Base-by-base conservation (phyloP, 2,888 invertebrate species). In the Dicyrtomina minuta region DNA sequence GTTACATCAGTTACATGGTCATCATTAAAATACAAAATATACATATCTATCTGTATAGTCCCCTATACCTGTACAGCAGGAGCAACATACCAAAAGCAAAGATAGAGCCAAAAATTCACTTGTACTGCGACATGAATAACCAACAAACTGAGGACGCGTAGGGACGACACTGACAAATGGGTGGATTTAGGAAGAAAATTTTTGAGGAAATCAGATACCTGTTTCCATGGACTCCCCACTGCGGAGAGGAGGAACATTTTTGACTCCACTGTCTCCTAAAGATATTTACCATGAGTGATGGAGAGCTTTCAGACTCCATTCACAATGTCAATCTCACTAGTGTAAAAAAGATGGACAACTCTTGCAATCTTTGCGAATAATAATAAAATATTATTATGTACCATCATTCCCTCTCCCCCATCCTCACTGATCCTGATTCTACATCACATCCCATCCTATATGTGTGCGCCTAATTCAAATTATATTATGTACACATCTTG, bases 161-260 rank as follows among this genome's bases (percentile, higher is more conserved):
- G 53, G 46, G 46, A 58, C 39, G 69, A 69, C 69, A 69, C 51
- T 65, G 69, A 69, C 69, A 69, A 69, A 69, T 69, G 69, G 59
- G 65, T 59, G 68, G 64, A 69, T 69, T 68, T 69, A 46, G 44
- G 24, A 65, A 64, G 59, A 58, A 49, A 59, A 49, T 64, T 65
- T 65, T 69, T 26, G 49, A 69, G 46, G 68, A 58, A 69, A 69
- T 64, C 58, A 69, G 68, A 69, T 69, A 69, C 44, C 61, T 62
- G 62, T 64, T 55, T 51, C 22, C 44, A 46, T 62, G 26, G 62
- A 62, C 62, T 62, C 43, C 64, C 64, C 41, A 27, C 53, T 53
- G 64, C n/a, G 51, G 22, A 33, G 53, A 64, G 49, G 53, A 64
- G 64, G 64, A 64, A 53, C 49, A 20, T 51, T 62, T 33, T 49